A percentile compares a stretch with the other conserved stretches of the same genome.
These are phyloP conservation scores for Cecropterus lyciades DNA, from an alignment of 1,140 invertebrate genomes.

Conservation along the genomic window DNA sequence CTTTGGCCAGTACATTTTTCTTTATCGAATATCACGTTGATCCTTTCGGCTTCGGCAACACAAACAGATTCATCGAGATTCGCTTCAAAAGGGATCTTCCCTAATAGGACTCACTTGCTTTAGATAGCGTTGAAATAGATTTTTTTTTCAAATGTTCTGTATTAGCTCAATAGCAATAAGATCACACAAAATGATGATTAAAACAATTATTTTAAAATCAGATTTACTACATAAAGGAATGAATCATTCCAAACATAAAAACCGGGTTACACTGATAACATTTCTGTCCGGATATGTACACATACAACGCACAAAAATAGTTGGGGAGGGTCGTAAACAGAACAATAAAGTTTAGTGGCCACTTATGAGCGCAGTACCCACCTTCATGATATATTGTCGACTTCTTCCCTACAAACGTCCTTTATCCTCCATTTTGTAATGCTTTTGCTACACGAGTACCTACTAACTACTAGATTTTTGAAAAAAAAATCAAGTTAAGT, in stretches of 20 bases:
- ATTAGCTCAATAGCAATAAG: not conserved
- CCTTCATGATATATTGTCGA: conserved; percentile 34
- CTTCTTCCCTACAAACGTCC: conserved; percentile 42
- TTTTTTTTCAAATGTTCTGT: not conserved
- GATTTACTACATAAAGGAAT: not conserved
- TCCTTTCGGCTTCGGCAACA: conserved; percentile 43
- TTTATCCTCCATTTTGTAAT: conserved; percentile 47
- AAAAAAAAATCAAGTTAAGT: no score
- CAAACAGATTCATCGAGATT: conserved; percentile 40
- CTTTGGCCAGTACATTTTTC: conserved; percentile 57
- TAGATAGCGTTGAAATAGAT: not conserved
- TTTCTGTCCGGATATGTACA: conserved; percentile 10
- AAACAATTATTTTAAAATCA: not conserved
- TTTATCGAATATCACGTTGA: conserved; percentile 53
- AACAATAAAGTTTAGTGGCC: conserved; percentile 69
- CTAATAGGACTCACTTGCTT: conserved; percentile 29
- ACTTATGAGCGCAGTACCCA: conserved; percentile 53
- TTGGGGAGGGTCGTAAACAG: conserved; percentile 59
- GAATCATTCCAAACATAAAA: not conserved
- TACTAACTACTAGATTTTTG: not conserved
- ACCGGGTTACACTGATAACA: not conserved
- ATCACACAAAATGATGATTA: not conserved
- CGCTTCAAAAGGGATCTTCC: conserved; percentile 24
- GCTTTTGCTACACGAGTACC: not conserved
- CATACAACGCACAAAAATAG: conserved; percentile 41